Evolutionary conservation across 2,888 invertebrate genomes (phyloP), one percentile per base, ranked within the genome.

Genomic region (Lamellibrachia satsuma): DNA sequence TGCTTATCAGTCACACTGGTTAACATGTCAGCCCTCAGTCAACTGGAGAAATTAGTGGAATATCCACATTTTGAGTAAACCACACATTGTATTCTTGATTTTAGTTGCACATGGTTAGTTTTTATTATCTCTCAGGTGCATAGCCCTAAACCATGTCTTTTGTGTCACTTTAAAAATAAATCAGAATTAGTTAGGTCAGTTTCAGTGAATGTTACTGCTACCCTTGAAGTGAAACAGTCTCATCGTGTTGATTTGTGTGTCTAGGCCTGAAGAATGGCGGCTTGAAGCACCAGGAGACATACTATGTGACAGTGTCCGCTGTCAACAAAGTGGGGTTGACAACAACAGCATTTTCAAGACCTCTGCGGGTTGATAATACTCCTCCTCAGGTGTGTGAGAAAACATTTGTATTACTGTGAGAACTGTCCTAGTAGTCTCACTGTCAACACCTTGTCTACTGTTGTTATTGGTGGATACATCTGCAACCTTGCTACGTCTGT

Each of bases 261-360:
- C 15, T 4, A 75, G 75, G 75, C 75, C 15, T 75, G 15, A 75
- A 11, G 22, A 75, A 75, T 75, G 75, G 75, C 22, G 22, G 75
- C 22, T 75, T 75, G 75, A 15, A 75, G n/a, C 75, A 75, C 22
- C 75, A 75, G 75, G 75, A 75, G 75, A 75, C 75, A 75, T 75
- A 75, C 75, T 75, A 15, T 22, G 75, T 75, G 75, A 75, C 75
- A 75, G 75, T 75, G 75, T 22, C 75, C 0, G 75, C 75, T 75
- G 75, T 75, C 75, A 75, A 75, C 75, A 75, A 75, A 75, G 75
- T 75, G 15, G 75, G 75, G n/a, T 22, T 75, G 75, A 75, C 75
- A 75, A 22, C 75, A 22, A 75, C 22, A 15, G 75, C 75, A 22
- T 75, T 75, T n/a, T 75, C 75, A 22, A 75, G 22, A 22, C 75